phyloP scores from a whole-genome alignment of 2,797 vertebrate species.

The Hyperoplus immaculatus region DNA sequence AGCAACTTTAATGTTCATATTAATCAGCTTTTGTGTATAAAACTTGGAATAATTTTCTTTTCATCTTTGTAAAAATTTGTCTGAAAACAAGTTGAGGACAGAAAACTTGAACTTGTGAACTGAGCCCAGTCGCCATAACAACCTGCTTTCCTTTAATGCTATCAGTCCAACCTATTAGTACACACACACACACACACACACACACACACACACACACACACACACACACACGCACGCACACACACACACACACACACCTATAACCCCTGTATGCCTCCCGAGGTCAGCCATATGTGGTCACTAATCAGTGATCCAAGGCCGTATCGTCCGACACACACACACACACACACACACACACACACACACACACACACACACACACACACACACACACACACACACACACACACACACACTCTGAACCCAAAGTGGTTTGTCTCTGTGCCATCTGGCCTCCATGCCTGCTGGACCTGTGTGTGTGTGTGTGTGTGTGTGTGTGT shows the following conservation, averaged over 20 bases:
- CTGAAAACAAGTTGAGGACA: slow-evolving; percentile 44
- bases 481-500: too few species aligned
- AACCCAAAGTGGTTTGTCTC: slow-evolving; percentile 72
- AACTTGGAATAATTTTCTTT: slow-evolving; percentile 29
- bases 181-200: slow-evolving; percentile 23
- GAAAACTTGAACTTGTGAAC: slow-evolving; percentile 74
- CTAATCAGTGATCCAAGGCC: slow-evolving; percentile 75
- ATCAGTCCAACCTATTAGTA: slow-evolving; percentile 25
- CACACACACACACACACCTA: slow-evolving; percentile 53
- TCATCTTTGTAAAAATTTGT: background rate
- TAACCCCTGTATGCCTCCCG: slow-evolving; percentile 55
- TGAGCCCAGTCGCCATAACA: slow-evolving; percentile 26
- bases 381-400: too few species aligned
- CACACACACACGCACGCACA: background rate
- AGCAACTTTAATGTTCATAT: too few species aligned
- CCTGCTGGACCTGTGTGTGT: slow-evolving; percentile 43
- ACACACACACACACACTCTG: slow-evolving; percentile 23
- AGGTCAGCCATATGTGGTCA: slow-evolving; percentile 70
- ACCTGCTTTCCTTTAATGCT: slow-evolving; percentile 25
- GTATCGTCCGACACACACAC: slow-evolving; percentile 34
- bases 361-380: too few species aligned
- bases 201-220: too few species aligned
- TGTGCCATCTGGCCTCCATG: slow-evolving; percentile 92
- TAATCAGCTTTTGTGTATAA: background rate
- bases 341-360: too few species aligned